Percentiles rank a stretch among this genome's conserved stretches.
phyloP scores from a whole-genome alignment of 2,113 vertebrate genomes.

The Ammospiza caudacuta region DNA sequence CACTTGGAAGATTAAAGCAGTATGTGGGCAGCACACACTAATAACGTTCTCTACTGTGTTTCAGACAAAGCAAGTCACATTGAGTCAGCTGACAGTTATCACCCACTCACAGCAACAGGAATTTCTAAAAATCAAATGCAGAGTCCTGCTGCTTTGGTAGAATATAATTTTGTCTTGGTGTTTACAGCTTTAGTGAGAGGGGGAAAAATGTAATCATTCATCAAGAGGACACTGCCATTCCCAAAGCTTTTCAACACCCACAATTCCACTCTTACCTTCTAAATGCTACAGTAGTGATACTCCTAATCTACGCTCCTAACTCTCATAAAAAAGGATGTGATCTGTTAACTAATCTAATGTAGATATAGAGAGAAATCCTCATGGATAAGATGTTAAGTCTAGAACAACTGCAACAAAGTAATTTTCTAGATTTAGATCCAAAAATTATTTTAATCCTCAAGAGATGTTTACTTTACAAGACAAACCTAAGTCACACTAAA shows the following conservation, averaged over 20 bases:
- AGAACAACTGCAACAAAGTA: not conserved
- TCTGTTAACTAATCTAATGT: not conserved
- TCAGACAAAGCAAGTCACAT: constrained; percentile 1
- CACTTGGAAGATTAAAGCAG: not conserved
- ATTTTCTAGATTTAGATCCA: not conserved
- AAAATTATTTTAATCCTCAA: not conserved
- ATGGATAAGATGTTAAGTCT: not conserved
- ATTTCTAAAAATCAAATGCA: not conserved
- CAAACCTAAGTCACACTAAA: not conserved
- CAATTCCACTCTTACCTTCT: not conserved
- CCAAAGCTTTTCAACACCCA: not conserved
- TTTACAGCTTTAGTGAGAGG: not conserved
- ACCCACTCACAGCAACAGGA: not conserved
- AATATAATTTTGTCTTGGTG: not conserved
- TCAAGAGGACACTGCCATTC: not conserved
- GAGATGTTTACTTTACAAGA: not conserved
- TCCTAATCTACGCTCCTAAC: not conserved
- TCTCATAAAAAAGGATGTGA: not conserved
- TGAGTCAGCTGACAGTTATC: not conserved
- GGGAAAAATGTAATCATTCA: not conserved
- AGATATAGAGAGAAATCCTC: not conserved
- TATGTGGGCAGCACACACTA: not conserved
- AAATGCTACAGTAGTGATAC: not conserved
- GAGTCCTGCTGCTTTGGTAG: not conserved
- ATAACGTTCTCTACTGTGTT: not conserved